Percentiles rank a stretch among this genome's conserved stretches.
These are phyloP conservation scores for Listronotus bonariensis DNA, from an alignment of 1,140 invertebrate species.

Conservation along the genomic window DNA sequence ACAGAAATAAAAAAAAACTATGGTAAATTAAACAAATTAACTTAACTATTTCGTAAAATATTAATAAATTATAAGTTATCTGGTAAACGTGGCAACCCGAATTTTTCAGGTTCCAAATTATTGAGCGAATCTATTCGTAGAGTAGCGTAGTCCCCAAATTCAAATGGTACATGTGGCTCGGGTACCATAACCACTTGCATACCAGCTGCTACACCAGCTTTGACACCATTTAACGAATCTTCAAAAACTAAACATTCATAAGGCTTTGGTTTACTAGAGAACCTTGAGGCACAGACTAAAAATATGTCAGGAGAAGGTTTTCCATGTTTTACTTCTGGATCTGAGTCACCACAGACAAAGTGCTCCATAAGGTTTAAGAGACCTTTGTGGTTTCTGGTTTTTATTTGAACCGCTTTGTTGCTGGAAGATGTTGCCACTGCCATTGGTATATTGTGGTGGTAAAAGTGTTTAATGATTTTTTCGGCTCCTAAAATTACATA, in stretches of 20 bases:
- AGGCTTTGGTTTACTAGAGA: constrained; percentile 71
- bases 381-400: constrained; percentile 72
- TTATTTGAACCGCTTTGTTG: constrained; percentile 73
- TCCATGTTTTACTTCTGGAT: constrained; percentile 84
- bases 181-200: constrained; percentile 83
- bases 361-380: constrained; percentile 81
- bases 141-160: constrained; percentile 65
- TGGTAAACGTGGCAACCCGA: constrained; percentile 64
- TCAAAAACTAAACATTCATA: constrained; percentile 73
- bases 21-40: not conserved
- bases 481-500: constrained; percentile 71
- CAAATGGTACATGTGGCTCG: constrained; percentile 49
- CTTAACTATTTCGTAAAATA: too few relatives aligned
- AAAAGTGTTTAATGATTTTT: constrained; percentile 77
- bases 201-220: constrained; percentile 79
- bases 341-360: constrained; percentile 81
- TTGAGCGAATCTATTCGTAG: constrained; percentile 70
- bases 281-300: constrained; percentile 80
- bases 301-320: constrained; percentile 96
- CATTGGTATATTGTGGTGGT: constrained; percentile 77
- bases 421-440: constrained; percentile 89
- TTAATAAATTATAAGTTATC: too few relatives aligned
- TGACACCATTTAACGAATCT: constrained; percentile 88
- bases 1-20: too few relatives aligned
- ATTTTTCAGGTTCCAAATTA: constrained; percentile 75